Evolutionary conservation across 2,113 vertebrate species (phyloP), one percentile per base, ranked within the genome.

Genomic region (Strix uralensis): DNA sequence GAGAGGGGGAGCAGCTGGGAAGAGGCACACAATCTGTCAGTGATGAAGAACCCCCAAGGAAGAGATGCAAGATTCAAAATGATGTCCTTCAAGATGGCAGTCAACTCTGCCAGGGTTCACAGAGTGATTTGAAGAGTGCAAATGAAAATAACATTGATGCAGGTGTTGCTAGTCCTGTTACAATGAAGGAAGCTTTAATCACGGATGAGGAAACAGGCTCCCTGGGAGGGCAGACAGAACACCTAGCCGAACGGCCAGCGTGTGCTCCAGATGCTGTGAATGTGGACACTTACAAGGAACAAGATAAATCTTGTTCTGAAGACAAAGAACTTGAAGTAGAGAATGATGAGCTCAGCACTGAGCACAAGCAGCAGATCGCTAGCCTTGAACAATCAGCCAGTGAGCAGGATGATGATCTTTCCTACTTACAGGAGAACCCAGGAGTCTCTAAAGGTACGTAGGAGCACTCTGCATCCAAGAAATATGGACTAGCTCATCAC

Each of bases 391-490:
- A 70, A 54, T 27, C 81, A 5, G 49, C 79, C 74, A 78, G 15
- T 15, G 97, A 97, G 44, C 97, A 91, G 47, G 73, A 51, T 15
- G 65, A 88, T 58, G 91, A 77, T 32, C 78, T 81, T 71, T 61
- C 71, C 54, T 84, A 62, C 47, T 57, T 66, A 22, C 81, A 85
- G 12, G 97, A 97, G 83, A 97, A 88, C 46, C 66, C 67, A 11
- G 97, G 91, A 78, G 66, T 83, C 58, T 79, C 92, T 86, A 94
- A 88, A 97, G 98, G 98, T 98, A 97, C 1, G 32, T 66, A 78
- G 77, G 61, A 81, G 21, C 22, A 30, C 52, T 61, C 20, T 77
- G 6, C 14, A 7, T 54, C 52, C 65, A 17, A 44, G 66, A 74
- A 58, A n/a, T 9, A 55, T 67, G 80, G 21, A 49, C 47, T 47